Conservation (phyloP, 2,888 invertebrate species). For the Perdita meconis region DNA sequence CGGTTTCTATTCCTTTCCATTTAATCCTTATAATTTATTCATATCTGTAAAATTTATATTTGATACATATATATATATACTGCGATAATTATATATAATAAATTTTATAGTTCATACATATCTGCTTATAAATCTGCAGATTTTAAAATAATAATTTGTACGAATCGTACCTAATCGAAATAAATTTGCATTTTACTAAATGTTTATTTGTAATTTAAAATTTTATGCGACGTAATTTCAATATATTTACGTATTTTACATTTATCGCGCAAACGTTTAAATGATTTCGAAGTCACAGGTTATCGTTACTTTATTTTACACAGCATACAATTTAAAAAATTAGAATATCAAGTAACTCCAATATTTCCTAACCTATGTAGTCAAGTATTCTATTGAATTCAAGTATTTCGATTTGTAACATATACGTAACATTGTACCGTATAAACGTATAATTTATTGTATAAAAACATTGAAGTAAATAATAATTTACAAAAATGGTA, state of each 20-base stretch:
- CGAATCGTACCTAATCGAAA: background rate
- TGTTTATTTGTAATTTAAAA: background rate
- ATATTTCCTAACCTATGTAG: constrained; percentile 33
- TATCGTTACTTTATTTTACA: background rate
- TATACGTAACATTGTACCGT: background rate
- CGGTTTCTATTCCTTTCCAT: background rate
- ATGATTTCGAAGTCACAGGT: background rate
- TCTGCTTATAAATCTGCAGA: background rate
- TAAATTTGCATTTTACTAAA: background rate
- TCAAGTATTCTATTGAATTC: background rate
- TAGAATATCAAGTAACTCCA: constrained; percentile 24
- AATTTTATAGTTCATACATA: background rate
- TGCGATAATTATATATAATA: background rate
- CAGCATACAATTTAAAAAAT: background rate
- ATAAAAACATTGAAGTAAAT: constrained; percentile 9
- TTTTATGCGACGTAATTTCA: background rate
- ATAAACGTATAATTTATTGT: constrained; percentile 6
- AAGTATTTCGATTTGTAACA: too few relatives aligned
- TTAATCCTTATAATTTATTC: background rate
- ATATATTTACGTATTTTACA: background rate
- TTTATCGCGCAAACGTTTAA: background rate
- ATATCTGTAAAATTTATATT: background rate
- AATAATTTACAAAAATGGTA: constrained; percentile 42
- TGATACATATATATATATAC: background rate
- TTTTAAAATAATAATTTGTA: constrained; percentile 3